phyloP scores from a whole-genome alignment of 2,888 invertebrate genomes.

The Eretmocerus hayati region DNA sequence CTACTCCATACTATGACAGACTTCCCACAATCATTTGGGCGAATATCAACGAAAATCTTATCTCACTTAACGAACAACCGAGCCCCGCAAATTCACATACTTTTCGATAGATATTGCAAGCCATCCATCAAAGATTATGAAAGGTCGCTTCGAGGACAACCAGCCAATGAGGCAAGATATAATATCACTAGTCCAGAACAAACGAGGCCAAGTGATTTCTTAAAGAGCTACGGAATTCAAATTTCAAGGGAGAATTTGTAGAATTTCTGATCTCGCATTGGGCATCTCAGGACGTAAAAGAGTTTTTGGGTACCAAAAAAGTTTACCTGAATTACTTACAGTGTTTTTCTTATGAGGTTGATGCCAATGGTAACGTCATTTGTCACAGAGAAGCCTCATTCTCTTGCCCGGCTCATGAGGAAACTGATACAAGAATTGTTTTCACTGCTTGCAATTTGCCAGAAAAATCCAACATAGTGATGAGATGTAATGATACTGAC shows the following conservation, averaged over 20 bases:
- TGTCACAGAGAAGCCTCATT: constrained; percentile 11
- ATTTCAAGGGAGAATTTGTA: constrained; percentile 22
- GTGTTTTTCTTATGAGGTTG: constrained; percentile 21
- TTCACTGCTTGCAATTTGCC: constrained; percentile 16
- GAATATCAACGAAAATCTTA: constrained; percentile 32
- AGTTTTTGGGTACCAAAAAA: constrained; percentile 19
- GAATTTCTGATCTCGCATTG: constrained; percentile 19
- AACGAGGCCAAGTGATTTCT: constrained; percentile 14
- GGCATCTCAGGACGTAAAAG: constrained; percentile 17
- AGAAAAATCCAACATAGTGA: constrained; percentile 1
- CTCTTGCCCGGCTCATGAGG: constrained; percentile 17
- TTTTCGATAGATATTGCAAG: constrained; percentile 19
- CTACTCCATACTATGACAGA: constrained; percentile 25
- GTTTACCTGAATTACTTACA: constrained; percentile 20
- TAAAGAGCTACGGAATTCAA: constrained; percentile 16
- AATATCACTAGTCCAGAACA: constrained; percentile 17
- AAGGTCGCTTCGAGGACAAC: constrained; percentile 6
- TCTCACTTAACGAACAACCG: constrained; percentile 23
- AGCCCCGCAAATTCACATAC: constrained; percentile 13
- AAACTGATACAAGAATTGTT: constrained; percentile 23
- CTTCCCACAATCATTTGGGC: constrained; percentile 31
- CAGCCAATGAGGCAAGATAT: constrained; percentile 1
- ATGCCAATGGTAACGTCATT: constrained; percentile 12
- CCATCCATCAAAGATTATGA: constrained; percentile 22
- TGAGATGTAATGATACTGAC: constrained; percentile 11